These are phyloP conservation scores for Apodemia mormo DNA, from an alignment of 2,888 invertebrate species.

Conservation along the genomic window DNA sequence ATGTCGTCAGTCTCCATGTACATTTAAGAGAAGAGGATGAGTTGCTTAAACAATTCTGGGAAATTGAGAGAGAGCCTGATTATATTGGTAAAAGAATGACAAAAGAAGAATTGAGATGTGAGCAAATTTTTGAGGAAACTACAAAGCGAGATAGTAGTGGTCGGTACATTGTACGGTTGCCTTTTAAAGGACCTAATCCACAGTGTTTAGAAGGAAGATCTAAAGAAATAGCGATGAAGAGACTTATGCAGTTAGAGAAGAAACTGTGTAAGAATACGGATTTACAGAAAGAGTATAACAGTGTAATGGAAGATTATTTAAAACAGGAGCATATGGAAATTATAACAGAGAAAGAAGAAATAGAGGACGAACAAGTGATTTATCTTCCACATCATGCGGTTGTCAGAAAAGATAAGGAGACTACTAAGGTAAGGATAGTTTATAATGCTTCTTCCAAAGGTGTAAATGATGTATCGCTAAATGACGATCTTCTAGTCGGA, in stretches of 20 bases:
- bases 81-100: not conserved
- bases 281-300: not conserved
- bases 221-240: not conserved
- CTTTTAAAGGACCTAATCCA: not conserved
- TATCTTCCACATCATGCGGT: not conserved
- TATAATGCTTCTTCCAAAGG: constrained; percentile 9
- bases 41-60: not conserved
- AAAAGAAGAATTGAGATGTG: not conserved
- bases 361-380: not conserved
- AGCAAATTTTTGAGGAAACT: not conserved
- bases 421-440: not conserved
- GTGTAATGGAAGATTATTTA: not conserved
- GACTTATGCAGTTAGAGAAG: not conserved
- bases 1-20: not conserved
- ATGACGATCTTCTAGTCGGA: not conserved
- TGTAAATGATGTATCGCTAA: not conserved
- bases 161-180: not conserved
- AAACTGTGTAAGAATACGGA: not conserved
- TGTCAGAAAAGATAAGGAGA: not conserved
- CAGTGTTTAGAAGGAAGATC: not conserved
- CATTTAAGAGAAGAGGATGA: not conserved
- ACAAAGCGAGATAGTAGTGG: not conserved
- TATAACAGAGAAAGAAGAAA: not conserved
- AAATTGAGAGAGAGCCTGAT: not conserved
- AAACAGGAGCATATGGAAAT: not conserved